These are phyloP conservation scores for Cladopsammia gracilis DNA, from an alignment of 64 coral and sea anemone genomes.

Conservation along the genomic window DNA sequence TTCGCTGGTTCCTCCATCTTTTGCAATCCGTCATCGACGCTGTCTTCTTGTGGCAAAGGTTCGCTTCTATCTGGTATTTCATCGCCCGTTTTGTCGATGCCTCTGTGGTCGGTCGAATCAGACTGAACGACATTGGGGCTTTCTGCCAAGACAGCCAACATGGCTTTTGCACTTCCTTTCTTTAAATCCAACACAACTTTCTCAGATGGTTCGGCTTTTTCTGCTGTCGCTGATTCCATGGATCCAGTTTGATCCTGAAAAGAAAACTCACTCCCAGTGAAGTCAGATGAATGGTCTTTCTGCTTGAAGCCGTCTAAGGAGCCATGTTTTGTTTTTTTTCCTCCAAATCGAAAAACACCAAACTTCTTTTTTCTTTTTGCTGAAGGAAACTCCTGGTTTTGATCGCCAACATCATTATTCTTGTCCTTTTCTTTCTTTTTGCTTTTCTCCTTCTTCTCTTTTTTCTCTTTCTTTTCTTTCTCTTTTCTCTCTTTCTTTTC, in stretches of 20 bases:
- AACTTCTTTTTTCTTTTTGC: slow-evolving; percentile 13
- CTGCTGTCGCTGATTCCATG: not conserved
- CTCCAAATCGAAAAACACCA: slow-evolving; percentile 19
- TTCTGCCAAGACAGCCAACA: too few species aligned
- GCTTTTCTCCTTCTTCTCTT: slow-evolving; percentile 17
- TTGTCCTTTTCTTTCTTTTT: slow-evolving; percentile 20
- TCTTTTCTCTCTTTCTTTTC: not conserved
- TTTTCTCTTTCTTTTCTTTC: slow-evolving; percentile 1
- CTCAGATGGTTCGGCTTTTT: not conserved
- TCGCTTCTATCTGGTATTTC: not conserved
- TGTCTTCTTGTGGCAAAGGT: not conserved
- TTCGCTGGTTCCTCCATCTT: not conserved
- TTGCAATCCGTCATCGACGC: not conserved
- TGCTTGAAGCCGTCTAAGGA: slow-evolving; percentile 31
- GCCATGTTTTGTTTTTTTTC: slow-evolving; percentile 10
- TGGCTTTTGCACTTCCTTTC: not conserved
- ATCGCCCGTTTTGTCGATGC: not conserved
- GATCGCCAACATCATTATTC: not conserved
- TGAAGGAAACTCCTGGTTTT: not conserved
- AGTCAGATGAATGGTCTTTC: not conserved
- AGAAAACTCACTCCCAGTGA: not conserved
- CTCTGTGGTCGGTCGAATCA: not conserved
- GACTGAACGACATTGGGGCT: not conserved
- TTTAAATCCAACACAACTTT: not conserved
- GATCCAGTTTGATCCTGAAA: not conserved